These are phyloP conservation scores for Limanda limanda DNA, from an alignment of 2,113 vertebrate species.

Conservation along the genomic window DNA sequence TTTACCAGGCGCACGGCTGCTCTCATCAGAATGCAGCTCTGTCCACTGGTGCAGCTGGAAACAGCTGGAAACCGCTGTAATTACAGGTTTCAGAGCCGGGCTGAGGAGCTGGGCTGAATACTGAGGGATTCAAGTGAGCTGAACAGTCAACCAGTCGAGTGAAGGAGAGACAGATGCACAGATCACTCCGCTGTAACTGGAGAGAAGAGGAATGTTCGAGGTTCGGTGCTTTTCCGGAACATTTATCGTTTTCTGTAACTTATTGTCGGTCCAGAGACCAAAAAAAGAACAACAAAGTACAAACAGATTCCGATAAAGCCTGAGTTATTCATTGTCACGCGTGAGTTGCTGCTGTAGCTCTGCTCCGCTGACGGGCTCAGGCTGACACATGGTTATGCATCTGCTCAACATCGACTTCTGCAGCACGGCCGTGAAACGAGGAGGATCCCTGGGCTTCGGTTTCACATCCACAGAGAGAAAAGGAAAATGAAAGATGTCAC, in stretches of 20 bases:
- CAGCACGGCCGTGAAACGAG: too few relatives aligned
- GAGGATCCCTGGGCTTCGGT: too few relatives aligned
- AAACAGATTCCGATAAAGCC: background rate
- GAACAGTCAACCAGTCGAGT: slow-evolving; percentile 12
- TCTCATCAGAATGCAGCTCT: slow-evolving; percentile 37
- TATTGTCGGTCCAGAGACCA: background rate
- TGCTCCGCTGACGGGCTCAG: background rate
- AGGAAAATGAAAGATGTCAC: too few relatives aligned
- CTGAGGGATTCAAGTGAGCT: slow-evolving; percentile 27
- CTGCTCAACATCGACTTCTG: background rate
- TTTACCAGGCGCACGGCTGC: background rate
- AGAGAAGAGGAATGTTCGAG: background rate
- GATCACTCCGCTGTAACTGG: background rate
- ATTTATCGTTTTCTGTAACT: background rate
- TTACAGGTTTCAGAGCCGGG: slow-evolving; percentile 22
- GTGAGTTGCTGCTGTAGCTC: background rate
- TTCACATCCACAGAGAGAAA: too few relatives aligned
- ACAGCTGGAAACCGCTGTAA: slow-evolving; percentile 28
- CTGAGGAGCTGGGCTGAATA: slow-evolving; percentile 16
- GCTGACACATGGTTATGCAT: background rate
- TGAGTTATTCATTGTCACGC: slow-evolving; percentile 2
- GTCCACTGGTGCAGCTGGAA: slow-evolving; percentile 1
- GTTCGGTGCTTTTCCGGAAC: background rate
- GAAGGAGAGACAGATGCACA: background rate
- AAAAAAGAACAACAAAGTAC: background rate